Conservation (phyloP, 2,113 vertebrate species). For the Meles meles region DNA sequence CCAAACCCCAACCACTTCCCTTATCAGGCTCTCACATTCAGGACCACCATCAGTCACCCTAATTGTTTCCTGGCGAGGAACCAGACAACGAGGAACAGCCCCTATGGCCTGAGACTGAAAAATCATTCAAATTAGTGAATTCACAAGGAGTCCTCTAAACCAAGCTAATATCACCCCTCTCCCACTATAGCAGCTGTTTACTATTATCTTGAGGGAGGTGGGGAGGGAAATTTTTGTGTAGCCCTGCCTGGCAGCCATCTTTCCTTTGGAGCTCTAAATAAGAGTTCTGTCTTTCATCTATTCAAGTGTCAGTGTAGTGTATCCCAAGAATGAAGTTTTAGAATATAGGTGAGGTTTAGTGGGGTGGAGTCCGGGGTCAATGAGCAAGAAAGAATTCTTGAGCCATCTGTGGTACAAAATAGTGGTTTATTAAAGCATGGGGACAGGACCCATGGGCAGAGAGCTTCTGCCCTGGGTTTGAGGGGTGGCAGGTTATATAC, state of each 20-base stretch:
- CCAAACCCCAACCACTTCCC: not conserved
- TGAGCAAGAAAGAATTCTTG: too few relatives aligned
- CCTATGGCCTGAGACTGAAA: not conserved
- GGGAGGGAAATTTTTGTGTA: not conserved
- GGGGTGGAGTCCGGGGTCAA: too few relatives aligned
- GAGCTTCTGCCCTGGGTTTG: too few relatives aligned
- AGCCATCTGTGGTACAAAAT: too few relatives aligned
- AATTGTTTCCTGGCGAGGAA: not conserved
- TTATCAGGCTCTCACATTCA: not conserved
- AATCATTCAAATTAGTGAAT: not conserved
- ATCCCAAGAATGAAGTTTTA: not conserved
- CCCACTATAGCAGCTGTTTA: not conserved
- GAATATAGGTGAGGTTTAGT: too few relatives aligned
- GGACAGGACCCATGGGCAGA: too few relatives aligned
- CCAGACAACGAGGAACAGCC: not conserved
- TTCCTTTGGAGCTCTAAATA: not conserved
- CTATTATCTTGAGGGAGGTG: too few relatives aligned
- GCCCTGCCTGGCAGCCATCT: not conserved
- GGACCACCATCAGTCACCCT: fast-evolving
- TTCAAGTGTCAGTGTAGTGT: not conserved
- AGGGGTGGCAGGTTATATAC: too few relatives aligned
- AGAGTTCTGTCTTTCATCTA: not conserved
- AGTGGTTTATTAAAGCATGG: too few relatives aligned
- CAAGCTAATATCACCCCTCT: too few relatives aligned
- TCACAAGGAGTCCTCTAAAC: too few relatives aligned